These are phyloP conservation scores for Psilanteris sp. DNA, from an alignment of 1,140 invertebrate genomes.

Conservation along the genomic window DNA sequence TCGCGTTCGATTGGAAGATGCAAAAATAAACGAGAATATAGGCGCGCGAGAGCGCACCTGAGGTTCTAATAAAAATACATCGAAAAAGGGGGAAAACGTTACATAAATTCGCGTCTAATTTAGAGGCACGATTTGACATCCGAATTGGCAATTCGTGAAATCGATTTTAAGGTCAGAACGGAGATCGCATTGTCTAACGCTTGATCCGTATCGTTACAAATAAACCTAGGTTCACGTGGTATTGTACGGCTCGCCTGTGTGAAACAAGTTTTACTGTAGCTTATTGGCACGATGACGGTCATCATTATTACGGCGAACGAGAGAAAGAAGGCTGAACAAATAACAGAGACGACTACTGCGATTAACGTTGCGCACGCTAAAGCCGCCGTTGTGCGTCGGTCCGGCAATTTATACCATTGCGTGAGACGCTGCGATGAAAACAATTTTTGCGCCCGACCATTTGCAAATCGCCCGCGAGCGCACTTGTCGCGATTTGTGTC, in stretches of 20 bases:
- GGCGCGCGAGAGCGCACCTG: no score
- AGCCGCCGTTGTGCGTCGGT: constrained; percentile 12
- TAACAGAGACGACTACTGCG: constrained; percentile 17
- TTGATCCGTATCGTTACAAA: constrained; percentile 35
- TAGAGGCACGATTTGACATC: constrained; percentile 26
- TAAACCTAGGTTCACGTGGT: constrained; percentile 38
- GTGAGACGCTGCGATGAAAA: constrained; percentile 6
- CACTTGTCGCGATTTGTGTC: no score
- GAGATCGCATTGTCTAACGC: constrained; percentile 35
- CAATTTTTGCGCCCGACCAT: no score
- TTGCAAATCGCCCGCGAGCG: no score
- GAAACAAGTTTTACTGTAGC: constrained; percentile 27
- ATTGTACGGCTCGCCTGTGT: constrained; percentile 8
- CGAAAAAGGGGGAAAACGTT: no score
- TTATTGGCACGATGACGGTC: constrained; percentile 47
- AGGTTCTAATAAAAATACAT: no score
- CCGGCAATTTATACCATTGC: no score
- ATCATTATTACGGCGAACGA: constrained; percentile 16
- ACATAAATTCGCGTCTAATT: no score
- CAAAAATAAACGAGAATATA: no score
- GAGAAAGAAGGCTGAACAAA: constrained; percentile 15
- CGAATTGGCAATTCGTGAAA: constrained; percentile 17
- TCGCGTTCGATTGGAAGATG: no score
- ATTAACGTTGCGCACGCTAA: constrained; percentile 13
- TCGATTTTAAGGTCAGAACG: constrained; percentile 23